Evolutionary conservation across 1,140 invertebrate species (phyloP).

Genomic region (Hycleus cichorii): DNA sequence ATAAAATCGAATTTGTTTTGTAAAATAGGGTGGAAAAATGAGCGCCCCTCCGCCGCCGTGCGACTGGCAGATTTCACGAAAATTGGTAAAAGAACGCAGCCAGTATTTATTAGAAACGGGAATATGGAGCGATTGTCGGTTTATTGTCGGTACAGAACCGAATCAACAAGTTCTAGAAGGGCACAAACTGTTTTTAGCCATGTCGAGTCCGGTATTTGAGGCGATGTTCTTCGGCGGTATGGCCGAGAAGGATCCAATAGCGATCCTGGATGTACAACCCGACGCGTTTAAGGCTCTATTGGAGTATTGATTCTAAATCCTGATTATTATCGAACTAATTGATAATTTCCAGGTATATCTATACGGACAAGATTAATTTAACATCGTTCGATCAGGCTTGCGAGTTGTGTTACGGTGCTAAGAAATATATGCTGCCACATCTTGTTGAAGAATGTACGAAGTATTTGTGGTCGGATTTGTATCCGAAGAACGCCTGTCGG

Average conservation of each 20-base stretch:
- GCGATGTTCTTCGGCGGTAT: constrained; percentile 71
- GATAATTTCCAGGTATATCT: constrained; percentile 61
- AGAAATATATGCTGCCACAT: constrained; percentile 79
- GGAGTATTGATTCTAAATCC: constrained; percentile 43
- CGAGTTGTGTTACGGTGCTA: constrained; percentile 78
- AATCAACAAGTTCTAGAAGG: constrained; percentile 64
- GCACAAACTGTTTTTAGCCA: constrained; percentile 74
- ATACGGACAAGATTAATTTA: constrained; percentile 70
- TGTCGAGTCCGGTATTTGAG: constrained; percentile 77
- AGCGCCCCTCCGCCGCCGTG: constrained; percentile 36
- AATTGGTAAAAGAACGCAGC: constrained; percentile 60
- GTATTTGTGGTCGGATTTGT: constrained; percentile 70
- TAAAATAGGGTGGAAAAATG: constrained; percentile 19
- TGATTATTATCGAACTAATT: neutral
- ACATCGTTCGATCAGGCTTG: constrained; percentile 75
- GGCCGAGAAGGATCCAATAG: constrained; percentile 64
- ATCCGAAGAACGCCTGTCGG: constrained; percentile 69
- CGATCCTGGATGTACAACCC: constrained; percentile 74
- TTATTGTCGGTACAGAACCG: constrained; percentile 71
- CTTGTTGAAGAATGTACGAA: constrained; percentile 72
- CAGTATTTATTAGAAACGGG: constrained; percentile 63
- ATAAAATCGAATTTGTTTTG: too few relatives aligned
- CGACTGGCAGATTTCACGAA: constrained; percentile 69
- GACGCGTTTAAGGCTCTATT: constrained; percentile 74
- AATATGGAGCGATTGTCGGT: constrained; percentile 73